Evolutionary conservation across 2,113 vertebrate species (phyloP).

Genomic region (Gobius niger): DNA sequence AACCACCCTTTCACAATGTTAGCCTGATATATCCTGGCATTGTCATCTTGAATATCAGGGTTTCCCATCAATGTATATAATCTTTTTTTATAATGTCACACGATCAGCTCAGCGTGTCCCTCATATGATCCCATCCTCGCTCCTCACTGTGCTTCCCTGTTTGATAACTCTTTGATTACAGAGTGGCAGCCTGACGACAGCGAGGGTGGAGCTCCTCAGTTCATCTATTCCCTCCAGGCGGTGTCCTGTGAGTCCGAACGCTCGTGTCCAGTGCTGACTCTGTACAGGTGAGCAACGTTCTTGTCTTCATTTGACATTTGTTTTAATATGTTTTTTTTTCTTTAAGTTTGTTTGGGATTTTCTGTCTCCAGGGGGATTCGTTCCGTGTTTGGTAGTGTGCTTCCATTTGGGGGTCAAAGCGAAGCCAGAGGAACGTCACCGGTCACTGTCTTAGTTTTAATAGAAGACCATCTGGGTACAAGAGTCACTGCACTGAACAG

Average conservation of each 20-base stretch:
- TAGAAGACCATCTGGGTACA: slow-evolving; percentile 75
- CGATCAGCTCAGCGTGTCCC: too few relatives aligned
- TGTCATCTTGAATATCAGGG: too few relatives aligned
- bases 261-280: slow-evolving; percentile 63
- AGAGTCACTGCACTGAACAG: slow-evolving; percentile 69
- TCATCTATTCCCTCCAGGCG: slow-evolving; percentile 78
- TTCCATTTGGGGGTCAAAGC: slow-evolving; percentile 64
- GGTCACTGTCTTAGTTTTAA: slow-evolving; percentile 62
- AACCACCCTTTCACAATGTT: too few relatives aligned
- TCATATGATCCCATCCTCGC: too few relatives aligned
- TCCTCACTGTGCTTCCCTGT: too few relatives aligned
- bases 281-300: slow-evolving; percentile 68
- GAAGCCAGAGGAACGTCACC: slow-evolving; percentile 29
- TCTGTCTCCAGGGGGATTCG: slow-evolving; percentile 69
- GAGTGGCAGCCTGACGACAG: slow-evolving; percentile 72
- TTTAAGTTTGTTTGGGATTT: not conserved
- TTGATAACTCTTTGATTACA: slow-evolving; percentile 29
- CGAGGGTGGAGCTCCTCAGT: slow-evolving; percentile 58
- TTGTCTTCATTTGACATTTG: not conserved
- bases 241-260: slow-evolving; percentile 48
- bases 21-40: too few relatives aligned
- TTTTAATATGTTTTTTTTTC: not conserved
- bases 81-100: too few relatives aligned
- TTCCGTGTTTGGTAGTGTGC: slow-evolving; percentile 58
- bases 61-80: too few relatives aligned